A percentile compares a stretch with the other conserved stretches of the same genome.
Evolutionary conservation across 2,888 invertebrate species (phyloP).

Genomic region (Patella depressa): DNA sequence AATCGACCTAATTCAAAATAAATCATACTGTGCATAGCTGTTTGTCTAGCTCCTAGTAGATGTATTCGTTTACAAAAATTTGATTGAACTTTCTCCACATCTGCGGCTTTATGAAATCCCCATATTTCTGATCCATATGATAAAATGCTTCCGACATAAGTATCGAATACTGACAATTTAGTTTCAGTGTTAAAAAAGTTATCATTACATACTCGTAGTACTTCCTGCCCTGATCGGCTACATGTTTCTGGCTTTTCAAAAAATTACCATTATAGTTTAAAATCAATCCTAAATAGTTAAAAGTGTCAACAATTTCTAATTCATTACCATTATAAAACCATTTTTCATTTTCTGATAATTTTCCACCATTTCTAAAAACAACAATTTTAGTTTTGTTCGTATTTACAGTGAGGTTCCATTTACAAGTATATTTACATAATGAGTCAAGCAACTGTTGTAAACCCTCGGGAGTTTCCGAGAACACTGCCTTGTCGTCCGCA

Average conservation of each 20-base stretch:
- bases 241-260: conserved; percentile 21
- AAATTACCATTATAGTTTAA: conserved; percentile 27
- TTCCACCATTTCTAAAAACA: not conserved
- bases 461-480: not conserved
- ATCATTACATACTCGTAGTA: conserved; percentile 3
- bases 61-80: too few species aligned
- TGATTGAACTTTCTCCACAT: too few species aligned
- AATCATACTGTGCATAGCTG: not conserved
- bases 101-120: conserved; percentile 25
- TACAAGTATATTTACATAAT: not conserved
- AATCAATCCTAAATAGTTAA: conserved; percentile 10
- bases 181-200: conserved; percentile 13
- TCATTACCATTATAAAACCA: not conserved
- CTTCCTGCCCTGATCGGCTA: conserved; percentile 19
- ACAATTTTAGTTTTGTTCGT: conserved; percentile 6
- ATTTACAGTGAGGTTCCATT: not conserved
- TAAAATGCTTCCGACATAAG: conserved; percentile 14
- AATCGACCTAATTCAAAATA: conserved; percentile 3
- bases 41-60: conserved; percentile 1
- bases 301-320: conserved; percentile 18
- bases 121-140: conserved; percentile 20
- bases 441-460: not conserved
- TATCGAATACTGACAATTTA: conserved; percentile 17
- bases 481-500: not conserved
- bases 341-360: not conserved